A percentile compares a stretch with the other conserved stretches of the same genome.
phyloP scores from a whole-genome alignment of 1,140 invertebrate species.

The Lepidurus apus region DNA sequence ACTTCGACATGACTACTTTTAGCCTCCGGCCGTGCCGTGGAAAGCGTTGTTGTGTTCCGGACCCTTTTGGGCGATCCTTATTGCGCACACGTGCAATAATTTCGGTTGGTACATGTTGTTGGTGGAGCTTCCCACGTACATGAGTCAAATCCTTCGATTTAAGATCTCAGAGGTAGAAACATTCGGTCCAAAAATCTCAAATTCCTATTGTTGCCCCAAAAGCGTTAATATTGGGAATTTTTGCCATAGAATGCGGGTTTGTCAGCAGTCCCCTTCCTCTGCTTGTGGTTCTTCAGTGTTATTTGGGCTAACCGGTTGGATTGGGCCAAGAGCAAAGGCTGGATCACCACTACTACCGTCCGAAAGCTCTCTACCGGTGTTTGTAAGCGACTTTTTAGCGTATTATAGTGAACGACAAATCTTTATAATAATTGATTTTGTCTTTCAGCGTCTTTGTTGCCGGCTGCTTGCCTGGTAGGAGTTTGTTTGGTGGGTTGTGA shows the following conservation, averaged over 20 bases:
- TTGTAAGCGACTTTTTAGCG: conserved; percentile 28
- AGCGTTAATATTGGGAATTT: neutral
- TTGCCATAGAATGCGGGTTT: conserved; percentile 39
- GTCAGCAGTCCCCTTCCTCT: conserved; percentile 40
- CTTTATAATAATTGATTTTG: conserved; percentile 35
- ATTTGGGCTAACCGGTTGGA: conserved; percentile 39
- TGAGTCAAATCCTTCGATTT: conserved; percentile 81
- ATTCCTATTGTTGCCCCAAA: neutral
- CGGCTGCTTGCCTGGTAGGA: conserved; percentile 59
- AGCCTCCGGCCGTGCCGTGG: conserved; percentile 72
- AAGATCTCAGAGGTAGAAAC: conserved; percentile 71
- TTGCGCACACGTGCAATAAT: conserved; percentile 84
- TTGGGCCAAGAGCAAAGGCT: conserved; percentile 36
- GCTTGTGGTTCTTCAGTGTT: conserved; percentile 41
- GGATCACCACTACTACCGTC: conserved; percentile 39
- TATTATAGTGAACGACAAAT: neutral
- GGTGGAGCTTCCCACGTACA: conserved; percentile 88
- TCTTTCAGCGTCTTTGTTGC: conserved; percentile 56
- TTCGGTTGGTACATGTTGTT: conserved; percentile 93
- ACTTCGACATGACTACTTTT: conserved; percentile 37
- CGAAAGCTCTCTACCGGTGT: conserved; percentile 39
- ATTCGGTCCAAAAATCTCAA: neutral
- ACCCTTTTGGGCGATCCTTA: conserved; percentile 86
- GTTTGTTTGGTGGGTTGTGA: conserved; percentile 65
- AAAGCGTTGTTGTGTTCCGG: conserved; percentile 64